Conservation (phyloP, 1,140 invertebrate species). For the Oreohelix idahoensis region DNA sequence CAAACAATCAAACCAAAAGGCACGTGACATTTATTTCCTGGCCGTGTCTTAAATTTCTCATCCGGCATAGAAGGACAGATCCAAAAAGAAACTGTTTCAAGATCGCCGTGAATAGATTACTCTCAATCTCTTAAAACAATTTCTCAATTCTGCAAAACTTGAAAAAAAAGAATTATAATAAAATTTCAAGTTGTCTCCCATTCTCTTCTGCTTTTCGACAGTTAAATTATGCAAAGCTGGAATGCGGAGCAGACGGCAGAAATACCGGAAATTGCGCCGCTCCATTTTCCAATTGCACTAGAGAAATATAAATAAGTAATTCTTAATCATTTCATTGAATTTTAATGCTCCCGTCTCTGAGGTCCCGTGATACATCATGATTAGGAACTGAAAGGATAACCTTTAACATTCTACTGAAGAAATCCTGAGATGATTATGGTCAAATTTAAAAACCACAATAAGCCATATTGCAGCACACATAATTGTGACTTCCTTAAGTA, state of each 20-base stretch:
- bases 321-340: too few species aligned
- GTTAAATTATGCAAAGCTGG: constrained; percentile 10
- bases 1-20: too few species aligned
- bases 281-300: neutral
- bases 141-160: neutral
- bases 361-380: too few species aligned
- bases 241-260: neutral
- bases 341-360: too few species aligned
- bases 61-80: neutral
- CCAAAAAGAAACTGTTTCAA: neutral
- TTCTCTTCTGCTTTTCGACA: neutral
- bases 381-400: too few species aligned
- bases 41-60: too few species aligned
- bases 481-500: too few species aligned
- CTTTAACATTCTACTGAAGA: too few species aligned
- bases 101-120: neutral
- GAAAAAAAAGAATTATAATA: neutral
- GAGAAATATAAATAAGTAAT: neutral
- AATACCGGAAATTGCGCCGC: neutral
- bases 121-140: constrained; percentile 10
- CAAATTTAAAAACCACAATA: too few species aligned
- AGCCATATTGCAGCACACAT: too few species aligned
- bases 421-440: too few species aligned
- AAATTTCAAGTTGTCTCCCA: neutral
- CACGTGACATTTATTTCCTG: too few species aligned